Evolutionary conservation across 2,113 vertebrate genomes (phyloP).

Genomic region (Eolophus roseicapilla): DNA sequence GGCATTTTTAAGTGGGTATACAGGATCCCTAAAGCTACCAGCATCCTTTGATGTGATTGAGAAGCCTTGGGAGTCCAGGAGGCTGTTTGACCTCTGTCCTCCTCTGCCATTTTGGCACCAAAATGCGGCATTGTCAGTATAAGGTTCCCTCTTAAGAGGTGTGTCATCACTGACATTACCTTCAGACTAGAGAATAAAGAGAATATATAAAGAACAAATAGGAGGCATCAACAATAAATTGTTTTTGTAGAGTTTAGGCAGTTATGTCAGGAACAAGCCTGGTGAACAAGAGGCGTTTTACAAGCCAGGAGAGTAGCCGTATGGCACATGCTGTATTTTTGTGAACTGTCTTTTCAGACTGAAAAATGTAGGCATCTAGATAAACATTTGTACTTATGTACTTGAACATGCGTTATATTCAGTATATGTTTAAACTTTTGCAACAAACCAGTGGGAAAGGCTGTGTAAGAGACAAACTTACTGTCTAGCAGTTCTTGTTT

Average conservation of each 20-base stretch:
- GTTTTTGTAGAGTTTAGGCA: background rate
- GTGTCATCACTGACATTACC: background rate
- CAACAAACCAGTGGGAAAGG: background rate
- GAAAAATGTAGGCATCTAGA: background rate
- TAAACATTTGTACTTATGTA: background rate
- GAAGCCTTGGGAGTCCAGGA: background rate
- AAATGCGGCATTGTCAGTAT: background rate
- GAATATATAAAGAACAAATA: background rate
- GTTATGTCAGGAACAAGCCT: background rate
- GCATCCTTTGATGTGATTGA: background rate
- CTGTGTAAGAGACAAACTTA: background rate
- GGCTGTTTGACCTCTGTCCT: background rate
- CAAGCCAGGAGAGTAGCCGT: background rate
- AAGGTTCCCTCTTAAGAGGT: background rate
- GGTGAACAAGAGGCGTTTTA: background rate
- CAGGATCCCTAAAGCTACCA: background rate
- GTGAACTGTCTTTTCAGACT: background rate
- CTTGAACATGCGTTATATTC: fast-evolving
- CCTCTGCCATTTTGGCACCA: background rate
- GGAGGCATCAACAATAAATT: background rate
- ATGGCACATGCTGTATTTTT: background rate
- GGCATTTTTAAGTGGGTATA: background rate
- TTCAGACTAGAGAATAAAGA: background rate
- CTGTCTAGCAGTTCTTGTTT: background rate
- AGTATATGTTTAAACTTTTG: fast-evolving